These are phyloP conservation scores for Bembecia ichneumoniformis DNA, from an alignment of 2,888 invertebrate species.

Conservation along the genomic window DNA sequence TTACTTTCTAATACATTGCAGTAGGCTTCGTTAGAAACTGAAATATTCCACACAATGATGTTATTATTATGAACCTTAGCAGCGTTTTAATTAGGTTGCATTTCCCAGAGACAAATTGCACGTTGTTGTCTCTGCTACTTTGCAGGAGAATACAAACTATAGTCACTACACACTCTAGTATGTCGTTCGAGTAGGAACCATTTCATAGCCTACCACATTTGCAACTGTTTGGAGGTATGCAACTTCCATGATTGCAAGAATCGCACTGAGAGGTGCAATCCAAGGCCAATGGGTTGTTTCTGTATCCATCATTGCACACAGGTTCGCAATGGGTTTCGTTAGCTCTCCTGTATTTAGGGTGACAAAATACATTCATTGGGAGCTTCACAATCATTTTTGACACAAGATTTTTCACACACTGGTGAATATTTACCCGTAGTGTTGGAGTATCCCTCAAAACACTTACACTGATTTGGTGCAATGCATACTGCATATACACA, in stretches of 20 bases:
- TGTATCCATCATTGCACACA: conserved; percentile 26
- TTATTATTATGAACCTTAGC: too few species aligned
- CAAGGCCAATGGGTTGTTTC: conserved; percentile 10
- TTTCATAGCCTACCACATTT: conserved; percentile 12
- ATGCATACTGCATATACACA: conserved; percentile 33
- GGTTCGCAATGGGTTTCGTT: conserved; percentile 22
- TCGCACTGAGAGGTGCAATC: conserved; percentile 2
- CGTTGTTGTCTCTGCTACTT: too few species aligned
- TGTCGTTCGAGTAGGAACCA: too few species aligned
- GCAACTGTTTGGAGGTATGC: conserved; percentile 10
- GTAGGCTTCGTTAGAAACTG: too few species aligned
- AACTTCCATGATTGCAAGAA: conserved; percentile 12
- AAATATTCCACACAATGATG: too few species aligned
- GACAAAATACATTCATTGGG: conserved; percentile 8
- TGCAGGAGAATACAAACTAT: too few species aligned
- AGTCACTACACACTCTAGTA: too few species aligned
- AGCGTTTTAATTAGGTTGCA: too few species aligned
- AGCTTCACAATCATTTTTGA: conserved; percentile 18
- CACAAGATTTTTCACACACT: conserved; percentile 21
- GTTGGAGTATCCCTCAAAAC: conserved; percentile 16
- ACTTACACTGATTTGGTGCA: conserved; percentile 20
- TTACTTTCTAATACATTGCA: too few species aligned
- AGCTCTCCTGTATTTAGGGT: conserved; percentile 6
- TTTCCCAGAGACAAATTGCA: too few species aligned
- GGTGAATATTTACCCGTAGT: conserved; percentile 15